phyloP scores from a whole-genome alignment of 2,888 invertebrate species.

The Erebia ligea region DNA sequence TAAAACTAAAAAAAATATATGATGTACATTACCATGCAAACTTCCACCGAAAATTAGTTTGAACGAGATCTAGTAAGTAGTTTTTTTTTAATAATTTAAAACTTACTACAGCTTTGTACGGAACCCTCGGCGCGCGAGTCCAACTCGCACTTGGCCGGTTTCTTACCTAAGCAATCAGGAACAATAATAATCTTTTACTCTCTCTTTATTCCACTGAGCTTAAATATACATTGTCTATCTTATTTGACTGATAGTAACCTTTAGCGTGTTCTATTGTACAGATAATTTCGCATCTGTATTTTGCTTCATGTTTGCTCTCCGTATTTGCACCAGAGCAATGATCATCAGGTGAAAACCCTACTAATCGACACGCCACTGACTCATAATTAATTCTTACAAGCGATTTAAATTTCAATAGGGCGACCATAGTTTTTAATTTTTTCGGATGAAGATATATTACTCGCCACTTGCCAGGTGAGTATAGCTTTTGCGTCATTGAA shows the following conservation, averaged over 20 bases:
- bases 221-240: neutral
- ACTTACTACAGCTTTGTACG: too few relatives aligned
- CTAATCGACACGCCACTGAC: conserved; percentile 34
- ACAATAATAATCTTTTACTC: neutral
- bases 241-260: conserved; percentile 33
- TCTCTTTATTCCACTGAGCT: neutral
- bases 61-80: too few relatives aligned
- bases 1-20: too few relatives aligned
- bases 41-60: too few relatives aligned
- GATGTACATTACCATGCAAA: too few relatives aligned
- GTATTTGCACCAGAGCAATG: conserved; percentile 31
- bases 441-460: neutral
- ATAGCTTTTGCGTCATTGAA: neutral
- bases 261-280: conserved; percentile 29
- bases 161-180: too few relatives aligned
- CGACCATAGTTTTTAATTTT: conserved; percentile 2
- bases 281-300: conserved; percentile 33
- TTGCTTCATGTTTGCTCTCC: conserved; percentile 33
- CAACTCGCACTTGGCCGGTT: too few relatives aligned
- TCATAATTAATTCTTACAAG: conserved; percentile 23
- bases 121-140: too few relatives aligned
- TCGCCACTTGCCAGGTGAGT: neutral
- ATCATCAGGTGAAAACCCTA: conserved; percentile 26
- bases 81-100: too few relatives aligned
- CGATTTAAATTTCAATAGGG: conserved; percentile 13